Base-by-base conservation (phyloP, 2,797 vertebrate genomes). In the Anabas testudineus region DNA sequence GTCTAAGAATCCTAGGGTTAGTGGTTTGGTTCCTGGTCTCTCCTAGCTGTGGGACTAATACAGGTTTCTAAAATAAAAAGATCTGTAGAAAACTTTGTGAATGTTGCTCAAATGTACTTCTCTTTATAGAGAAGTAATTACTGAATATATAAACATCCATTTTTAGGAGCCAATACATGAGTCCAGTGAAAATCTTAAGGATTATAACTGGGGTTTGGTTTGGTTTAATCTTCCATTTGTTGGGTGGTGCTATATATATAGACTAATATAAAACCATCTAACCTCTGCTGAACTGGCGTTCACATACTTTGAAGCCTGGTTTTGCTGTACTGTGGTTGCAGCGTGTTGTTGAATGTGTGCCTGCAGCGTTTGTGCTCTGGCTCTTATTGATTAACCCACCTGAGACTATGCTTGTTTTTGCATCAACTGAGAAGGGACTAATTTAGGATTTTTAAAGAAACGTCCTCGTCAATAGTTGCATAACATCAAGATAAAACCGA, bases 401-500 rank as follows among this genome's bases (percentile, higher is more conserved):
- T 58, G 68, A 74, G 71, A 67, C 48, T 78, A 77, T 85, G 72
- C 83, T 90, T 81, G 76, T 76, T 84, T 83, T 66, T 82, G 57
- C 71, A 48, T 74, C 53, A 59, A 76, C 71, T 63, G 64, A 77
- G 28, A 78, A 76, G 15, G 37, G 66, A 71, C 57, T 78, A 37
- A 81, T 67, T 79, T 78, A 51, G 64, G 16, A 53, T 34, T 70
- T 52, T 67, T 13, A 46, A 70, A 83, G 63, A 66, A 47, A 42
- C 57, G 56, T 80, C 70, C 26, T 45, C 57, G 46, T 89, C 75
- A 67, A 72, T 74, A 80, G 83, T 92, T 90, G 74, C 83, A 74
- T 89, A 90, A 90, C 81, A 83, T 81, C 67, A 69, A 88, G 80
- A 87, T 84, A 70, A 84, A 90, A 87, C 63, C 76, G 88, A 87